phyloP scores from a whole-genome alignment of 2,797 vertebrate species.

The Etheostoma perlongum region DNA sequence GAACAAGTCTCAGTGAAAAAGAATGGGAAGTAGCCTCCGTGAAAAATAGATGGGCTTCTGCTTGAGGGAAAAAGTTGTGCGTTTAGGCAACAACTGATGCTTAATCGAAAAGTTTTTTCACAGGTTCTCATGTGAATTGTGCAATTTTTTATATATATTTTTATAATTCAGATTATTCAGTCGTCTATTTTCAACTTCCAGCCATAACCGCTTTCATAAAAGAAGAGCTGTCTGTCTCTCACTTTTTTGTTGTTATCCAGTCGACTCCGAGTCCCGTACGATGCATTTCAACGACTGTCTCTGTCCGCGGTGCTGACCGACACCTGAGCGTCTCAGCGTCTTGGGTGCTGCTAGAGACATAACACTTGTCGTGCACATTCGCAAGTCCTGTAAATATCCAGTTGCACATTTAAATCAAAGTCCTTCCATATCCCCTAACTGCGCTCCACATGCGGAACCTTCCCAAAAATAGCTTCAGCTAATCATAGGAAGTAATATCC shows the following conservation, averaged over 20 bases:
- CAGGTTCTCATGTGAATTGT: not conserved
- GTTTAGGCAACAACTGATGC: not conserved
- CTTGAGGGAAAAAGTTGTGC: not conserved
- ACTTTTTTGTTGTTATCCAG: not conserved
- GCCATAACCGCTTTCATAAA: not conserved
- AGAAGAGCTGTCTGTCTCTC: not conserved
- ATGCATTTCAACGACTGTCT: conserved; percentile 16
- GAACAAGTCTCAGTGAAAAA: not conserved
- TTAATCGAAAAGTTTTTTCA: conserved; percentile 26
- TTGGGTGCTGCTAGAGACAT: not conserved
- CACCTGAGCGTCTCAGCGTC: not conserved
- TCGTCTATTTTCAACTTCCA: not conserved
- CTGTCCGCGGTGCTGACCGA: conserved; percentile 65
- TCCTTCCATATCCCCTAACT: not conserved
- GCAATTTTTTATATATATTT: not conserved
- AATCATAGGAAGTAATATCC: not conserved
- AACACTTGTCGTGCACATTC: not conserved
- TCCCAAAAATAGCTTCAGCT: not conserved
- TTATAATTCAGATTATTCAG: not conserved
- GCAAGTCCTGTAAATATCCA: not conserved
- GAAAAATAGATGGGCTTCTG: not conserved
- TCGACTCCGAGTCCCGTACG: not conserved
- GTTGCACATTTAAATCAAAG: not conserved
- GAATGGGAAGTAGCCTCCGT: not conserved
- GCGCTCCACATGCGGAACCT: not conserved